Base-by-base conservation (phyloP, 2,797 vertebrate species). In the Molossus alvarezi region DNA sequence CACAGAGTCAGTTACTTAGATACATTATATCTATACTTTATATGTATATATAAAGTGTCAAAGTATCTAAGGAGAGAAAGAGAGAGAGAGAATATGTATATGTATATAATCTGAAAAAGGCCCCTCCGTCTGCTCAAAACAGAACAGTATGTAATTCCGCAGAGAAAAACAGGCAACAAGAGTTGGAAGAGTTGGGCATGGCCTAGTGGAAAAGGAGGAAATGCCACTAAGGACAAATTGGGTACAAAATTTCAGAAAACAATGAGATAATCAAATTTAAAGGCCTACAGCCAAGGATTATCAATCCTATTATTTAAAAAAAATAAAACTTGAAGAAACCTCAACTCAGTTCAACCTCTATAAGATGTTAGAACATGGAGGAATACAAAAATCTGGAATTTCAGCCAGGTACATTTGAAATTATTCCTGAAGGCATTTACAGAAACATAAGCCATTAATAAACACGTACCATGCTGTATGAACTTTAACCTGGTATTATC, bases 181-280 rank as follows among this genome's bases (percentile, higher is more conserved):
- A 75, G 1, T 41, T 85, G 18, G 53, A 85, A 75, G 23, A 69
- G 23, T 10, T 90, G 55, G 0, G 21, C 25, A 71, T 60, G 67
- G 21, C n/a, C 15, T 48, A 20, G 14, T 20, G 8, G 25, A 81
- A 25, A 67, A 58, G 27, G 6, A 55, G 11, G 14, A 81, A n/a
- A 1, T 72, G 6, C 25, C 18, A 77, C 25, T 51, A 55, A 41
- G 29, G 37, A 51, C 12, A 69, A 75, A 8, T 11, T 65, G 37
- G 12, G 14, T 79, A 41, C 1, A 57, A 48, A 65, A 62, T 41
- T 53, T 65, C 29, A 92, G 82, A 27, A 67, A 83, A 72, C 3
- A 83, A 25, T 83, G 41, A 58, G 21, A 86, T 82, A 82, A 88
- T 75, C 62, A 90, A 37, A 62, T 60, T 69, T 67, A 65, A 81